Evolutionary conservation across 1,140 invertebrate species (phyloP), one percentile per base, ranked within the genome.

Genomic region (Manduca sexta): DNA sequence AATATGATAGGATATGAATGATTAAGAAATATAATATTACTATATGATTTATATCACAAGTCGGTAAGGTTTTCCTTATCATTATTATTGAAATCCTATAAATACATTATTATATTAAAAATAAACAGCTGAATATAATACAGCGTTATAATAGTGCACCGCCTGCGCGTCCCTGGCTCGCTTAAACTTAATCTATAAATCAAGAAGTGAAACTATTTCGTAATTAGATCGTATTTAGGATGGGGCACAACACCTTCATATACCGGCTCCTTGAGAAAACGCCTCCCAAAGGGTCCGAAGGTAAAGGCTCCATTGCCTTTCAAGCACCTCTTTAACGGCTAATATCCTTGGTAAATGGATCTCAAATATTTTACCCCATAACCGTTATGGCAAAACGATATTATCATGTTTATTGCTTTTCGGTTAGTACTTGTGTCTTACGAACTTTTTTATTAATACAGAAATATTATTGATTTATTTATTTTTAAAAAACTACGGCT

Each of bases 191-290:
- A 86, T 85, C 84, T 86, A 87, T 87, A 87, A 87, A 87, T 87
- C 86, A 87, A 86, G 80, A 82, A 87, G 82, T 79, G 72, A 84
- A 87, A 87, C 86, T 87, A 87, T 87, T 87, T 84, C 74, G 84
- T 86, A 87, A 86, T 87, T 87, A 86, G 86, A 87, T 86, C 83
- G 82, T 67, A 81, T 86, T 87, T 86, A 87, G 83, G 76, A 74
- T 60, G 72, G 75, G 77, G 75, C 69, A 76, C 77, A 78, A 84
- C 82, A 85, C 82, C 82, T 85, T 82, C 61, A 64, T 55, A 55
- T 50, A 64, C 30, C 33, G 31, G 14, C 69, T 81, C 64, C 75
- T 84, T 80, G 74, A 80, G 71, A 75, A 72, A 61, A 59, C 64
- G 64, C 68, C 74, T 74, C 77, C 74, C 70, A 64, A 69, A 83